These are phyloP conservation scores for Limnephilus marmoratus DNA, from an alignment of 2,888 invertebrate genomes.

Conservation along the genomic window DNA sequence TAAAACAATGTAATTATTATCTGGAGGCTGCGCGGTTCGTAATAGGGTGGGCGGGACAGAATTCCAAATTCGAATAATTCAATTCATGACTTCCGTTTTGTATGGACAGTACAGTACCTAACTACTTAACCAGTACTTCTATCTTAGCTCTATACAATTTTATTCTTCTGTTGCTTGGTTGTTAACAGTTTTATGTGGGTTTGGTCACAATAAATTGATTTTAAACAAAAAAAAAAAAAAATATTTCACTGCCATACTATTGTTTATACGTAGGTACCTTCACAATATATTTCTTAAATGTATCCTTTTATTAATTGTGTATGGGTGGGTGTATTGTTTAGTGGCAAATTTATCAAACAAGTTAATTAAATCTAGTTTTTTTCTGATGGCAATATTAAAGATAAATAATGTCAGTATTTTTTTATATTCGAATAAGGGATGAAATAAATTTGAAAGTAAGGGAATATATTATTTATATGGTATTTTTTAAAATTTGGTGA, in stretches of 20 bases:
- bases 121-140: not conserved
- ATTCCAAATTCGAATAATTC: constrained; percentile 11
- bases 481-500: no score
- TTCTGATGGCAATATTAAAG: no score
- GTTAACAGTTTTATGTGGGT: not conserved
- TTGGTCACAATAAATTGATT: not conserved
- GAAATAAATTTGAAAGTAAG: no score
- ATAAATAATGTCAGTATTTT: no score
- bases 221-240: not conserved
- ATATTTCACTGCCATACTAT: not conserved
- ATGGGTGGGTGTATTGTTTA: no score
- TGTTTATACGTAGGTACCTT: no score
- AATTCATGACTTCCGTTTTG: constrained; percentile 7
- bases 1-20: constrained; percentile 30
- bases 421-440: no score
- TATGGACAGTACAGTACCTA: not conserved
- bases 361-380: no score
- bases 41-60: not conserved
- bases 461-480: no score
- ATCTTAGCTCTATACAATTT: not conserved
- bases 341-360: no score
- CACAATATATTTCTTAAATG: no score
- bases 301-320: no score
- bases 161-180: not conserved
- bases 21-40: not conserved